These are phyloP conservation scores for Ptilorrhoa leucosticta DNA, from an alignment of 2,113 vertebrate species.

Conservation along the genomic window DNA sequence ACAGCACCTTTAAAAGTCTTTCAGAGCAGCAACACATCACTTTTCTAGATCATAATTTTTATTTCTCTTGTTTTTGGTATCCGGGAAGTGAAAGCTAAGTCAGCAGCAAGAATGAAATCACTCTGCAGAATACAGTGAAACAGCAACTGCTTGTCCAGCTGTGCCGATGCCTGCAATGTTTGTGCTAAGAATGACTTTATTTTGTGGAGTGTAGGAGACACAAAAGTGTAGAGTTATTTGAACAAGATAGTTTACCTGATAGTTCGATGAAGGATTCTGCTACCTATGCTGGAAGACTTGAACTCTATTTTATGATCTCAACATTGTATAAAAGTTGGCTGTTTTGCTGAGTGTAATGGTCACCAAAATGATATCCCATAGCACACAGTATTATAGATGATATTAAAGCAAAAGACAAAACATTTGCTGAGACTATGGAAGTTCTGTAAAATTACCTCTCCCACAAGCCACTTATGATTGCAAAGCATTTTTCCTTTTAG, in stretches of 20 bases:
- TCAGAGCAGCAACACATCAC: neutral
- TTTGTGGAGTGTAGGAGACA: neutral
- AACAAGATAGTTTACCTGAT: neutral
- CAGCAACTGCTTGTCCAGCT: neutral
- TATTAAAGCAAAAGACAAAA: neutral
- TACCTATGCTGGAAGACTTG: neutral
- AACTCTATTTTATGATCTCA: neutral
- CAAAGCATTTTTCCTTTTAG: neutral
- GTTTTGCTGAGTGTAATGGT: neutral
- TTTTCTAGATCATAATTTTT: neutral
- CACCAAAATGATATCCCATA: neutral
- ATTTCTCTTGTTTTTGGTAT: neutral
- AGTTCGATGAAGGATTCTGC: neutral
- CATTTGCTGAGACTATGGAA: neutral
- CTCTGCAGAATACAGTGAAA: neutral
- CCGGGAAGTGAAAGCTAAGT: neutral
- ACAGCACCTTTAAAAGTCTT: neutral
- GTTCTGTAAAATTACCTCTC: neutral
- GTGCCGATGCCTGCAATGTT: neutral
- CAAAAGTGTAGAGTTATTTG: neutral
- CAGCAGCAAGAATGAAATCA: accelerated
- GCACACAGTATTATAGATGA: neutral
- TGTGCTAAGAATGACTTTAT: neutral
- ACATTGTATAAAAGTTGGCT: neutral
- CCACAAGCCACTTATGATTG: neutral